These are phyloP conservation scores for Brachionichthys hirsutus DNA, from an alignment of 2,113 vertebrate species.

Conservation along the genomic window DNA sequence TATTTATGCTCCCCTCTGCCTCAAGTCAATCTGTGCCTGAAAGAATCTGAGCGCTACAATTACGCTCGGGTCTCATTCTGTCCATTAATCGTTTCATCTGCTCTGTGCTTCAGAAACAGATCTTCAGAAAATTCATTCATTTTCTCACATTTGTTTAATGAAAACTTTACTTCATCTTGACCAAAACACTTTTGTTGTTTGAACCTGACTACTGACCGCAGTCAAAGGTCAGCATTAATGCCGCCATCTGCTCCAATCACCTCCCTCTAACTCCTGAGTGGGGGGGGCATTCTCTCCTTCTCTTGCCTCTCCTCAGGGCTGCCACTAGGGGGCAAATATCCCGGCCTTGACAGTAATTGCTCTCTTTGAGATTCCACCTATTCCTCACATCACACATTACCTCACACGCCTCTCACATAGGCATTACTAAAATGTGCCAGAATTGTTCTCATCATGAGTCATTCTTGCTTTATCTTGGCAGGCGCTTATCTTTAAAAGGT, in stretches of 20 bases:
- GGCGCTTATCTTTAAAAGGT: neutral
- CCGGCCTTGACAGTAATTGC: slow-evolving; percentile 92
- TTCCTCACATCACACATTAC: slow-evolving; percentile 14
- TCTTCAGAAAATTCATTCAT: neutral
- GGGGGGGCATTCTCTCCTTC: neutral
- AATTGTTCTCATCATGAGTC: slow-evolving; percentile 24
- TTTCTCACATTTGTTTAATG: too few species aligned
- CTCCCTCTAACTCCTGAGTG: too few species aligned
- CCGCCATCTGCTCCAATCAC: too few species aligned
- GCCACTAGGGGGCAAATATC: slow-evolving; percentile 84
- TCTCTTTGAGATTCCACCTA: slow-evolving; percentile 26
- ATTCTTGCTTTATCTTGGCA: slow-evolving; percentile 22
- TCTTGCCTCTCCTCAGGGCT: slow-evolving; percentile 43
- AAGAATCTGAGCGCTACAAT: slow-evolving; percentile 12
- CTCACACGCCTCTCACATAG: slow-evolving; percentile 15
- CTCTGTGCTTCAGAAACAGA: neutral
- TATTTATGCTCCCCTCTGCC: slow-evolving; percentile 41
- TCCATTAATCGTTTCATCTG: slow-evolving; percentile 6
- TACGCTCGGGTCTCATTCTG: slow-evolving; percentile 14
- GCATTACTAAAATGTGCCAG: slow-evolving; percentile 16
- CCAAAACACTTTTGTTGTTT: too few species aligned
- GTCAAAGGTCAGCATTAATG: too few species aligned
- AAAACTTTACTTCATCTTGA: too few species aligned
- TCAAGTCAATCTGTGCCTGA: slow-evolving; percentile 28
- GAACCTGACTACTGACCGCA: too few species aligned